phyloP scores from a whole-genome alignment of 2,113 vertebrate species.

The Nyctibius bracteatus region DNA sequence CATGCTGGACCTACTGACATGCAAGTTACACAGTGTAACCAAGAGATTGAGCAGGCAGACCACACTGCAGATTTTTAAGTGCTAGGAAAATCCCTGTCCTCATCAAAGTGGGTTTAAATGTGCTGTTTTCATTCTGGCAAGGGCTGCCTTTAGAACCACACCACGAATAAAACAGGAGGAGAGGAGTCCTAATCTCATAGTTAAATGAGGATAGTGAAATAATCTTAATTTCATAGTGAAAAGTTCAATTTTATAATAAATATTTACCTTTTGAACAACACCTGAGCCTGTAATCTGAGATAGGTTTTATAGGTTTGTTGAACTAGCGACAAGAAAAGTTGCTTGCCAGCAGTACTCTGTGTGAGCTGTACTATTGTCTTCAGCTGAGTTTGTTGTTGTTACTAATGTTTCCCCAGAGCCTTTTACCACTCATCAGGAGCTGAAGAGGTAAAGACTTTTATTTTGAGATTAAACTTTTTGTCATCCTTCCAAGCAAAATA shows the following conservation, averaged over 20 bases:
- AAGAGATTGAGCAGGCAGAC: not conserved
- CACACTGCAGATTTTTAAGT: not conserved
- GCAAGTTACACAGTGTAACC: not conserved
- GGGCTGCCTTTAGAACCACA: not conserved
- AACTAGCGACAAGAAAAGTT: not conserved
- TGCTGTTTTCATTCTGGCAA: not conserved
- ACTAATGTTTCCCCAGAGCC: not conserved
- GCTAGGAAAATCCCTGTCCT: not conserved
- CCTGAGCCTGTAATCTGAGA: not conserved
- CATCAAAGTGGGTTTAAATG: not conserved
- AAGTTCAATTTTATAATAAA: not conserved
- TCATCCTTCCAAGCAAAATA: not conserved
- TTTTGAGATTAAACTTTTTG: not conserved
- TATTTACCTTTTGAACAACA: not conserved
- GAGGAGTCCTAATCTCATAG: not conserved
- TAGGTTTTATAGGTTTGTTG: not conserved
- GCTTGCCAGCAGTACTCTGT: not conserved
- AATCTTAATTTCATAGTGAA: not conserved
- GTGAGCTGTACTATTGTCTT: not conserved
- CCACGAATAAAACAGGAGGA: not conserved
- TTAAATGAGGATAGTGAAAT: not conserved
- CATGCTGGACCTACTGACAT: not conserved
- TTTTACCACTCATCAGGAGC: not conserved
- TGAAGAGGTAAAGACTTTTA: not conserved
- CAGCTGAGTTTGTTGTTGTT: not conserved